Evolutionary conservation across 2,113 vertebrate species (phyloP), one percentile per base, ranked within the genome.

Genomic region (Calidris pygmaea): DNA sequence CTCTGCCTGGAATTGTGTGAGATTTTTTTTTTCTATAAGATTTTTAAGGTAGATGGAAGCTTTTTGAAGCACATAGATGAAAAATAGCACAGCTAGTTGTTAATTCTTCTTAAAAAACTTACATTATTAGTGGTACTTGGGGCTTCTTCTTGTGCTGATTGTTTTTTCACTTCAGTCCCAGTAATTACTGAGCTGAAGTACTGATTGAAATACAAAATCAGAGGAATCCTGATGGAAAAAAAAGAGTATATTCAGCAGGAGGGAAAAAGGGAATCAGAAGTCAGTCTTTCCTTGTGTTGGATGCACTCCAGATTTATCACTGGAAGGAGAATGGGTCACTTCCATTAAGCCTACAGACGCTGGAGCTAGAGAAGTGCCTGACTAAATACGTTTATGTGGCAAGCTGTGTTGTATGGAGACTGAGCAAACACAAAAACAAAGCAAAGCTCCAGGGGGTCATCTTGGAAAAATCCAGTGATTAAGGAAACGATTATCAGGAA

Each of bases 371-470:
- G 55, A 77, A 53, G 26, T 68, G 55, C 65, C 72, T 94, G 85
- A 59, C 63, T 92, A 91, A 88, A 90, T 66, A 79, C 0, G 0
- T 22, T 52, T 90, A 29, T 20, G 35, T 50, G 32, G 15, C 37
- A 58, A 92, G 37, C 55, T 83, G 21, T 50, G 52, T 27, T 83
- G 37, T 37, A 34, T 47, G 26, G 72, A 77, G 67, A 34, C 78
- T 86, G 52, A 86, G 65, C 67, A 94, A 95, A 81, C 67, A 83
- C 2, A 45, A 76, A 94, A 94, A 9, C n/a, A 93, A 96, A 88
- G 34, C 68, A 94, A 84, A 90, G 34, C 19, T 56, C 60, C 1
- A 0, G 41, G 52, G 93, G 55, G 63, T 70, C 59, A 52, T 84
- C 37, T 88, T 59, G 80, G 87, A 62, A 90, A 93, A 90, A 84